Base-by-base conservation (phyloP, 2,888 invertebrate genomes). In the Serripes groenlandicus region DNA sequence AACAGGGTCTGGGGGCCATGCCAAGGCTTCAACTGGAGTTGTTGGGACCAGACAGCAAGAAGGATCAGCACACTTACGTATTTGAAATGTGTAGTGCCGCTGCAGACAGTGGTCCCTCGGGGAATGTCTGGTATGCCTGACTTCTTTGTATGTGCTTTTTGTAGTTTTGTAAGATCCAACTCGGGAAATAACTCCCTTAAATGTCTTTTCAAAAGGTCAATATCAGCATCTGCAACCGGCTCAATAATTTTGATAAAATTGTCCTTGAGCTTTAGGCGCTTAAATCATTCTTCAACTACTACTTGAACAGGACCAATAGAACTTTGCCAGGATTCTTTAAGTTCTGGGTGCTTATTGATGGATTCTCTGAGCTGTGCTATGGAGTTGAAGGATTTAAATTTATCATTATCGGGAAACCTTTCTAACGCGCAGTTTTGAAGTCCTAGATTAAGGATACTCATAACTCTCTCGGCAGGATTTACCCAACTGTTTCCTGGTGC, bases 1-100 rank as follows among this genome's bases (percentile, higher is more conserved):
- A 15, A 78, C 52, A 52, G 85, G 85, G 56, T 87, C 81, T 66
- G 83, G 87, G 1, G 85, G 30, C 84, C 78, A 87, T 5, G 32
- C 0, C 0, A 84, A 35, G 0, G 56, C 1, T 9, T 78, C 72
- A 28, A 23, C 7, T 28, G 23, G 0, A 21, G 23, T 7, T 30
- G n/a, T 35, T 18, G 75, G 30, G 21, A 78, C 73, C 84, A 86
- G 58, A 69, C 86, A 86, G 58, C 83, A 86, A 1, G 37, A 21
- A 15, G 9, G 7, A 64, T 87, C 70, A n/a, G 30, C 23, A 68
- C 87, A 85, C 42, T 87, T 87, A n/a, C 75, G 68, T 23, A 85
- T 68, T 66, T 80, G 85, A 32, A 83, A 83, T 0, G 37, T 71
- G 56, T 87, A 87, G 21, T 85, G 72, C 18, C 58, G 37, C 30